phyloP scores from a whole-genome alignment of 2,113 vertebrate species.

The Conger conger region DNA sequence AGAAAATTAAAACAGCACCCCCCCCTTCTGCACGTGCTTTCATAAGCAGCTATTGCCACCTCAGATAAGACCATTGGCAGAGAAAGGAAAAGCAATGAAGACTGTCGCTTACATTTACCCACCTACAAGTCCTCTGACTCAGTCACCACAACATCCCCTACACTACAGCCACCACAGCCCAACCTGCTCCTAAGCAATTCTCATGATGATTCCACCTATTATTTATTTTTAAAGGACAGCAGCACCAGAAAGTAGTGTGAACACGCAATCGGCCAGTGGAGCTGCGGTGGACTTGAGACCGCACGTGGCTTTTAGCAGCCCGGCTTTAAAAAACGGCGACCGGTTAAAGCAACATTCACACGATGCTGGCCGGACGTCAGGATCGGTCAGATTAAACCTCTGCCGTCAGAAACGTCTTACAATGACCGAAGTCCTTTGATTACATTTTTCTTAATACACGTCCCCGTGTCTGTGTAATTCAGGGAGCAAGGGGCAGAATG shows the following conservation, averaged over 20 bases:
- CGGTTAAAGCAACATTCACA: conserved; percentile 59
- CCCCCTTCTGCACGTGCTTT: conserved; percentile 60
- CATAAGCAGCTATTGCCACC: conserved; percentile 44
- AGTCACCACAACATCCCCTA: conserved; percentile 49
- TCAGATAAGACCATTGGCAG: conserved; percentile 33
- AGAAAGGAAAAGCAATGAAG: conserved; percentile 10
- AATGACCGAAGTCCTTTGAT: conserved; percentile 25
- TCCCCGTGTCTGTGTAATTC: conserved; percentile 60
- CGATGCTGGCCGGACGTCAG: conserved; percentile 27
- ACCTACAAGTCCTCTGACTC: conserved; percentile 55
- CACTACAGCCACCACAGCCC: conserved; percentile 34
- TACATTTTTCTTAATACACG: conserved; percentile 44
- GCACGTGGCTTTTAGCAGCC: conserved; percentile 43
- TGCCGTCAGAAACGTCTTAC: conserved; percentile 51
- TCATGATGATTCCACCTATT: background rate
- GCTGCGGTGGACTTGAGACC: conserved; percentile 22
- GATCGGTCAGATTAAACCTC: conserved; percentile 50
- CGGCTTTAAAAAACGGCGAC: conserved; percentile 50
- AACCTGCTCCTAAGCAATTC: conserved; percentile 11
- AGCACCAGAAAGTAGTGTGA: conserved; percentile 44
- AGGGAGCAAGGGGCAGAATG: conserved; percentile 57
- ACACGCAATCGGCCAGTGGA: conserved; percentile 25
- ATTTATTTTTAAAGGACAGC: conserved; percentile 44
- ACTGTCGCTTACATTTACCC: conserved; percentile 42
- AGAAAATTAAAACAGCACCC: conserved; percentile 53